Base-by-base conservation (phyloP, 2,113 vertebrate species). In the Merops nubicus region DNA sequence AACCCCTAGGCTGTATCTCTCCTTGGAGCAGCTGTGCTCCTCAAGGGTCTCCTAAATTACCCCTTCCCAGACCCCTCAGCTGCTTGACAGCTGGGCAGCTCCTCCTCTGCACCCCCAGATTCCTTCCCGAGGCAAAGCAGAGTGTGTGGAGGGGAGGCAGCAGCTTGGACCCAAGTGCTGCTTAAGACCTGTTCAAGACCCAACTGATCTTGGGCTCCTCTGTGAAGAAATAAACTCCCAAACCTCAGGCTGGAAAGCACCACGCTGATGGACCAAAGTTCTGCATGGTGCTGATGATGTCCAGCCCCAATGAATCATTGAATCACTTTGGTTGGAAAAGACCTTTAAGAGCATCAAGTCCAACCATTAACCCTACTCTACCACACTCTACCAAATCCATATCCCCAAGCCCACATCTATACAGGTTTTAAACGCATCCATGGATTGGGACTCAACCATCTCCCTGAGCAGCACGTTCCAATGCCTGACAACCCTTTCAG, bases 181-280 rank as follows among this genome's bases (percentile, higher is more conserved):
- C 2, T 17, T 9, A 8, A 74, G 29, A 17, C 5, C 11, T 1
- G 0, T 6, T 16, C 28, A 42, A 15, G n/a, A 92, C 28, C 12
- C 1, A 4, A 12, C 18, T 5, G 31, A 8, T 15, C 11, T 59
- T 43, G 60, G 23, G 34, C 25, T 78, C 20, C 34, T 85, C 65
- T 33, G 1, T 47, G 36, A 11, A 7, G 42, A 53, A 70, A 38
- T 19, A 31, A 88, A 59, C 15, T 26, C 20, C 76, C 50, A 86
- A 40, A 7, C 6, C 11, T 54, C 12, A 1, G 42, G 5, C 8
- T 23, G 57, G 26, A 45, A 43, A 33, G 4, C 40, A 36, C 4
- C 28, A 56, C 0, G 0, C 12, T 4, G 31, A 5, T 0, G 3
- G 36, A 72, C 3, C 6, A 14, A 17, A 67, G 12, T 9, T 69